phyloP scores from a whole-genome alignment of 2,888 invertebrate genomes.

The Drosophila colorata region DNA sequence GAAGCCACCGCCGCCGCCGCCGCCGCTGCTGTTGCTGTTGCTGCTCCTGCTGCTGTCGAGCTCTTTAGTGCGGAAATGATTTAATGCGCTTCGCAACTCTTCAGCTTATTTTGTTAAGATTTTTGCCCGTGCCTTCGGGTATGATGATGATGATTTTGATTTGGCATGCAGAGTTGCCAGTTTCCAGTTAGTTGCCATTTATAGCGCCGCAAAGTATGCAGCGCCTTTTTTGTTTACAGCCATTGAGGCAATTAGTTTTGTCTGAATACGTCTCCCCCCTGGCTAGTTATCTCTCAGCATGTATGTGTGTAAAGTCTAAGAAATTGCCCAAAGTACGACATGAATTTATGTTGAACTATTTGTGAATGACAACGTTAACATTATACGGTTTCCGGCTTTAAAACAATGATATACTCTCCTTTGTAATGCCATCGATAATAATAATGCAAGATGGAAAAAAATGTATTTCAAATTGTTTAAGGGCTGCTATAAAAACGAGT shows the following conservation, averaged over 20 bases:
- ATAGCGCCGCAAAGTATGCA: slow-evolving; percentile 60
- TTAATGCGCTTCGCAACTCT: slow-evolving; percentile 79
- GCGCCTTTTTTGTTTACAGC: slow-evolving; percentile 54
- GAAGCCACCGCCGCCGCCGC: slow-evolving; percentile 37
- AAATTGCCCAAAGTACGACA: slow-evolving; percentile 12
- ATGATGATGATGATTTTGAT: slow-evolving; percentile 62
- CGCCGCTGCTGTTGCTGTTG: not conserved
- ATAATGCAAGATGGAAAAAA: not conserved
- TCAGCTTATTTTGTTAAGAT: slow-evolving; percentile 79
- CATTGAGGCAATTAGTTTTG: slow-evolving; percentile 73
- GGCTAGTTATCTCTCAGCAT: not conserved
- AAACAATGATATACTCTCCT: slow-evolving; percentile 4
- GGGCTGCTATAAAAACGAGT: too few relatives aligned
- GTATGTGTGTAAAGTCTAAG: slow-evolving; percentile 1
- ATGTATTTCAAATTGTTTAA: too few relatives aligned
- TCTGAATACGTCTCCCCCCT: slow-evolving; percentile 26
- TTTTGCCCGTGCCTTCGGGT: slow-evolving; percentile 37
- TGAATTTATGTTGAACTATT: slow-evolving; percentile 46
- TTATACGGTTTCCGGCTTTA: slow-evolving; percentile 28
- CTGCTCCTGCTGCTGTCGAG: slow-evolving; percentile 34
- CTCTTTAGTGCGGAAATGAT: slow-evolving; percentile 80
- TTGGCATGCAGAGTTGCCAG: slow-evolving; percentile 55
- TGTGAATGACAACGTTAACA: slow-evolving; percentile 34
- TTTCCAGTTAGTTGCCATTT: slow-evolving; percentile 36
- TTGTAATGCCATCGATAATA: not conserved